Conservation (phyloP, 2,888 invertebrate genomes). For the Plebejus argus region DNA sequence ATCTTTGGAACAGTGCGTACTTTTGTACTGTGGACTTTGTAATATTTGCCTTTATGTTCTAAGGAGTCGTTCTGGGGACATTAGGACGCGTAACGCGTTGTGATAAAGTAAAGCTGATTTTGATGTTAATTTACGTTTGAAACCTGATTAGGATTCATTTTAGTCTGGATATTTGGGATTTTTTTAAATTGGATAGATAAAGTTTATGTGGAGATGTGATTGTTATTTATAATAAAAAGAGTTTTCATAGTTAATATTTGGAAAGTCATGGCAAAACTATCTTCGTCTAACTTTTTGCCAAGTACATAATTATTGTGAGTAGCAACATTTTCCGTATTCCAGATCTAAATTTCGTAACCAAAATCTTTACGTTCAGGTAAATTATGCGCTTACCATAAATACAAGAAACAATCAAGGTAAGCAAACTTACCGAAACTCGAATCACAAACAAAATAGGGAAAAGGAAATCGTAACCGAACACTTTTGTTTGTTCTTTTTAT, state of each 20-base stretch:
- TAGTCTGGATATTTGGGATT: too few species aligned
- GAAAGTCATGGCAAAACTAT: too few species aligned
- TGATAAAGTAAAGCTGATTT: not conserved
- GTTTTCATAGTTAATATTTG: too few species aligned
- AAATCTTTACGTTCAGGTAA: not conserved
- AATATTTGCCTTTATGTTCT: not conserved
- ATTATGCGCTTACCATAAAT: not conserved
- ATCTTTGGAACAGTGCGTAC: conserved; percentile 20
- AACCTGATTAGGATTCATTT: too few species aligned
- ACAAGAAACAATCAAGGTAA: not conserved
- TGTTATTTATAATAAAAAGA: too few species aligned
- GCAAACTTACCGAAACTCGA: conserved; percentile 2
- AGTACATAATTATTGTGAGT: too few species aligned
- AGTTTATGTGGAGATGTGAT: too few species aligned
- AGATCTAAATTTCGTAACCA: not conserved
- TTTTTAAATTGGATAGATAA: too few species aligned
- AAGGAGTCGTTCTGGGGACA: not conserved
- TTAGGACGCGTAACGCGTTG: not conserved
- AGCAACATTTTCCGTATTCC: not conserved
- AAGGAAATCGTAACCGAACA: not conserved
- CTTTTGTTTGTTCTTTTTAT: not conserved
- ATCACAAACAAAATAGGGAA: conserved; percentile 13
- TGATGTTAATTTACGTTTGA: not conserved
- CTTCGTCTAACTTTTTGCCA: too few species aligned
- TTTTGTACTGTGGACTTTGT: not conserved